Evolutionary conservation across 2,113 vertebrate species (phyloP), one percentile per base, ranked within the genome.

Genomic region (Amazona vittata): DNA sequence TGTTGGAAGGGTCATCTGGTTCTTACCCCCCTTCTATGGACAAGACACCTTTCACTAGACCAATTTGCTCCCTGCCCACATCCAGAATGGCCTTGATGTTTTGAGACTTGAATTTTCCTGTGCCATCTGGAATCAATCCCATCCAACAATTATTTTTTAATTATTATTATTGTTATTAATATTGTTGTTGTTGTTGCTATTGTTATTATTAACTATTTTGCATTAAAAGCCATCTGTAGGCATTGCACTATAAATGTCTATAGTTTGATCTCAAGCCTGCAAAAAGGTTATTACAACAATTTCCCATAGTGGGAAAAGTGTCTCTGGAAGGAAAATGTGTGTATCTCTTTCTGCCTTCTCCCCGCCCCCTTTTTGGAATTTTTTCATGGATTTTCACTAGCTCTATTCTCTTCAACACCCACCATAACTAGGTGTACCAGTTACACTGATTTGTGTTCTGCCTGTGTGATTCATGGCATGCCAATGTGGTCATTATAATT

Each of bases 401-500:
- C 31, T 91, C 52, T 95, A 3, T 44, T 78, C 62, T 80, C n/a
- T 73, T 49, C 44, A 90, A 19, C 57, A 79, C 65, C 70, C 84
- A 49, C 63, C 76, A 25, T 68, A 93, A 87, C n/a, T 69, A 62
- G 93, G 82, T 26, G 59, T 29, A 83, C 89, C 59, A 18, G 67
- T 59, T 93, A 35, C 63, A 91, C 4, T 86, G 93, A 91, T 93
- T 92, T 95, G 87, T 95, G 79, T 73, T 59, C 90, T 90, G 82
- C 71, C 79, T 1, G 44, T 8, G 3, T 95, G 87, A 97, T 95
- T 93, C 82, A 96, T 90, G 87, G 53, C 49, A 62, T 86, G 93
- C 53, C 93, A 90, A 63, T 91, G 55, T 76, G 82, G 87, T 93
- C 78, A 70, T 95, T 95, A 77, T 93, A 96, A 96, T 50, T 88